Base-by-base conservation (phyloP, 2,888 invertebrate genomes). In the Serripes groenlandicus region DNA sequence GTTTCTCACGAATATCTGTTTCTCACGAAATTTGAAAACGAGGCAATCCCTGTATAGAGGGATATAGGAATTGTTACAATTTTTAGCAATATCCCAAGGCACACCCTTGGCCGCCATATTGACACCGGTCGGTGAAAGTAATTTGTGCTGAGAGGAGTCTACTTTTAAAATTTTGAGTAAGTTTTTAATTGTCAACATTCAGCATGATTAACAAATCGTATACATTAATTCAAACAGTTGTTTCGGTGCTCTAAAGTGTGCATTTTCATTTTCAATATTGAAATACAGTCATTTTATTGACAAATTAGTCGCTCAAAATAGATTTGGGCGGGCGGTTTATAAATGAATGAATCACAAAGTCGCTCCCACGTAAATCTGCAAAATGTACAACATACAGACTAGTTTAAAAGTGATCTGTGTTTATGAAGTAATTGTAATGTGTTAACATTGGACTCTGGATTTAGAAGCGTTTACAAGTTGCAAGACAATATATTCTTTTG, bases 61-160 rank as follows among this genome's bases (percentile, higher is more conserved):
- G 85, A 62, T 85, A 56, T 26, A 3, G 23, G 15, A 72, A 77
- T 79, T 26, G 32, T 15, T 23, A 66, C 58, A 60, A 70, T 66
- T 42, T 52, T 28, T 37, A 26, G n/a, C 85, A 85, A 82, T 85
- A 72, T 74, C 86, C 77, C 85, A 84, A 82, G 88, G 88, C 89
- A 89, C 89, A 89, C 89, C 89, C 89, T 81, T 80, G 82, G 86
- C 83, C 81, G 89, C 89, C 89, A 89, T 89, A 78, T 87, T 89
- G 84, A 81, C 87, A 89, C 88, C 89, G 87, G 89, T 89, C 86
- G 81, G 80, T 64, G 75, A 80, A 71, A 80, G 77, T 77, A 69
- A 62, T 64, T 26, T 54, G 30, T 54, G 37, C 21, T 30, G 69
- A 11, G 32, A 62, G 83, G 70, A 71, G 69, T 73, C 60, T 42